Conservation (phyloP, 2,113 vertebrate species). For the Halcyon senegalensis region DNA sequence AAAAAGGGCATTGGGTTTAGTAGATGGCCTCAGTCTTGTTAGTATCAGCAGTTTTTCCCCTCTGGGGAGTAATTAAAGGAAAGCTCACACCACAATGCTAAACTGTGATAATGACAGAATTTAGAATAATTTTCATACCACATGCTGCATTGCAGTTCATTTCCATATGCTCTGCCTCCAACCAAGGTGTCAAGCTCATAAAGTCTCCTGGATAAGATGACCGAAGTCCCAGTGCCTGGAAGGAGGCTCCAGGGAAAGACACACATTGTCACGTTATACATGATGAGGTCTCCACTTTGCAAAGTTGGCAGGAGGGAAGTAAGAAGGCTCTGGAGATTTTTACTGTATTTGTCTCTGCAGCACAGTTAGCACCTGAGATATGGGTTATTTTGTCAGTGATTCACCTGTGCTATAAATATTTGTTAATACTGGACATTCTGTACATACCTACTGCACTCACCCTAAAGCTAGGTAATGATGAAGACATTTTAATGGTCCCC, state of each 20-base stretch:
- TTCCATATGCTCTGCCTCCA: constrained; percentile 56
- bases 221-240: constrained; percentile 11
- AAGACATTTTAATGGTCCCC: background rate
- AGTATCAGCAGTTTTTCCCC: constrained; percentile 26
- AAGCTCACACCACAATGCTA: constrained; percentile 33
- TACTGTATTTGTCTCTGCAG: constrained; percentile 28
- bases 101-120: constrained; percentile 61
- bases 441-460: background rate
- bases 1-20: background rate
- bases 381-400: background rate
- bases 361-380: background rate
- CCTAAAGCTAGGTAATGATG: background rate
- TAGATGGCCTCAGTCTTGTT: background rate
- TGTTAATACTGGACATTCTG: background rate
- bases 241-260: constrained; percentile 66
- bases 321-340: constrained; percentile 25
- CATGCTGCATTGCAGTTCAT: constrained; percentile 46
- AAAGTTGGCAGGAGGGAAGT: constrained; percentile 39
- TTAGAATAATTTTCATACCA: constrained; percentile 52
- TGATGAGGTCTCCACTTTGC: constrained; percentile 38
- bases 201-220: constrained; percentile 28
- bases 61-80: constrained; percentile 64
- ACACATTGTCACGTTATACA: constrained; percentile 10
- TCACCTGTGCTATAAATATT: background rate
- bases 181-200: background rate